Evolutionary conservation across 92 coral and sea anemone species (phyloP), one percentile per base, ranked within the genome.

Genomic region (Umimayanthus chanpuru): DNA sequence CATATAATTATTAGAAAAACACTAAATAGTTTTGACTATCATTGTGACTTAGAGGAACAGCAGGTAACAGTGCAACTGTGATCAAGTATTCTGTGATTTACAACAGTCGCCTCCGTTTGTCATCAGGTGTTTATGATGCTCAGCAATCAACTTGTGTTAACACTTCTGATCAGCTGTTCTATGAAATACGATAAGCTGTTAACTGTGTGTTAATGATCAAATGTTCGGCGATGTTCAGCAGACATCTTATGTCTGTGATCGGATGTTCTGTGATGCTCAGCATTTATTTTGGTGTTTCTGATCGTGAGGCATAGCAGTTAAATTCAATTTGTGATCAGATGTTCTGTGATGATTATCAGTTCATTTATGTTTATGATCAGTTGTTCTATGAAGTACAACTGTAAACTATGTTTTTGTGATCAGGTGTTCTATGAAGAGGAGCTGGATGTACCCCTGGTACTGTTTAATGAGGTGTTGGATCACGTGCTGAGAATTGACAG

Each of bases 361-460:
- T 53, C 12, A 53, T 2, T 53, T 53, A 18, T 53, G 58, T 53
- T 53, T 14, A 15, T 53, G 18, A 53, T 53, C 58, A 11, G 58
- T 16, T 53, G 58, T 53, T 12, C 58, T 53, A 61, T 61, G 26
- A 61, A 61, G 26, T 61, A 61, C 68, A 23, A 23, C 3, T 4
- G 26, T 61, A 9, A 61, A 61, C 68, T 20, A 2, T 61, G 68
- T 74, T 8, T 88, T 91, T 40, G 75, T 55, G 18, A 32, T 64
- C 87, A 94, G 99, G 99, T 97, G 65, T 97, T 97, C 90, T 97
- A 97, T 78, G 99, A 97, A 65, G 99, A 97, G 89, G 99, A 97
- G 90, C 93, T 97, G 66, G 99, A 97, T 92, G 99, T 97, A 4
- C 99, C 99, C 0, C 88, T 97, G 77, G 99, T 97, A 29, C 89